A percentile compares a stretch with the other conserved stretches of the same genome.
These are phyloP conservation scores for Drepana falcataria DNA, from an alignment of 2,888 invertebrate genomes.

Conservation along the genomic window DNA sequence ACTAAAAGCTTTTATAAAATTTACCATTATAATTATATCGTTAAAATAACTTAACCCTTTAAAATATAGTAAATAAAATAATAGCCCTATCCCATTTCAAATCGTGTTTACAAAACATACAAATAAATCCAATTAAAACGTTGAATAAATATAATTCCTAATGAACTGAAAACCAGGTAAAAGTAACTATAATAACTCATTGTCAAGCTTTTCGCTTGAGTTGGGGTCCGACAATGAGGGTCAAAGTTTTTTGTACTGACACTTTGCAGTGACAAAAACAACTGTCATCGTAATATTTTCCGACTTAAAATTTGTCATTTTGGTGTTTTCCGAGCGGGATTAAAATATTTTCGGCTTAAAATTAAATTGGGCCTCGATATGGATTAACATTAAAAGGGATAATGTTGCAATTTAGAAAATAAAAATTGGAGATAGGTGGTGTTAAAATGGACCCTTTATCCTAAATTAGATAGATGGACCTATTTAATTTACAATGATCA, in stretches of 20 bases:
- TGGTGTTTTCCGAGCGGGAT: constrained; percentile 4
- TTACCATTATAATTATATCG: too few species aligned
- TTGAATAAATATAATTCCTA: neutral
- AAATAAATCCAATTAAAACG: too few species aligned
- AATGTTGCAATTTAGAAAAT: neutral
- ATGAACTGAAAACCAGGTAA: constrained; percentile 8
- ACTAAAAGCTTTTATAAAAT: too few species aligned
- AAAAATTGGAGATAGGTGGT: neutral
- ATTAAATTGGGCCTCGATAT: neutral
- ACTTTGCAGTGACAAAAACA: constrained; percentile 8
- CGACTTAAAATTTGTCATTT: constrained; percentile 6
- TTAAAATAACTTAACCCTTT: too few species aligned
- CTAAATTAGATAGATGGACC: too few species aligned
- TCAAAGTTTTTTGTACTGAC: constrained; percentile 18
- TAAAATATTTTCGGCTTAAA: constrained; percentile 7
- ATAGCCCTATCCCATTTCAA: too few species aligned
- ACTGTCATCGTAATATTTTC: constrained; percentile 5
- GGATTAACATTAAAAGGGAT: neutral
- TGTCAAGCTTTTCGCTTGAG: constrained; percentile 14
- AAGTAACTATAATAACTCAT: constrained; percentile 8
- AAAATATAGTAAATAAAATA: too few species aligned
- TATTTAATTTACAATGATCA: too few species aligned
- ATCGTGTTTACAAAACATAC: too few species aligned
- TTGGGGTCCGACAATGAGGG: constrained; percentile 23
- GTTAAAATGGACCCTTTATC: too few species aligned